A percentile compares a stretch with the other conserved stretches of the same genome.
These are phyloP conservation scores for Acrocyrtus sp. DNA, from an alignment of 2,888 invertebrate genomes.

Conservation along the genomic window DNA sequence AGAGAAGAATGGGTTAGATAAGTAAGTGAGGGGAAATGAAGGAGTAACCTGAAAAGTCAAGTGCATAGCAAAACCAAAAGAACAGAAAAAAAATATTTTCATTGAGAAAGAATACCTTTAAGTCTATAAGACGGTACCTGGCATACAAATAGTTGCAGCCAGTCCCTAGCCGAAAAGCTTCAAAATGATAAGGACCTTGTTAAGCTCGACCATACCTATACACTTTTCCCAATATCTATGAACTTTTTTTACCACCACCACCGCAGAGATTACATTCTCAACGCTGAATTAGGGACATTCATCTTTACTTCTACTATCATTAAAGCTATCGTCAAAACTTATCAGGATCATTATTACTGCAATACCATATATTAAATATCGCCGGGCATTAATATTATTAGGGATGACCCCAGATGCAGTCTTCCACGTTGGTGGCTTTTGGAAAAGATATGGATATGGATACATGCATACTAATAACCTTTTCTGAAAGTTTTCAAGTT, in stretches of 20 bases:
- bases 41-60: conserved; percentile 4
- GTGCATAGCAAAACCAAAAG: too few relatives aligned
- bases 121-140: background rate
- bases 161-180: background rate
- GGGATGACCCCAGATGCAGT: conserved; percentile 15
- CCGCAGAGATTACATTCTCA: background rate
- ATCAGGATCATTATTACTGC: conserved; percentile 14
- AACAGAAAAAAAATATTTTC: too few relatives aligned
- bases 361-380: conserved; percentile 1
- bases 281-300: background rate
- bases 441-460: background rate
- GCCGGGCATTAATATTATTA: conserved; percentile 19
- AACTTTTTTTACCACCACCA: background rate
- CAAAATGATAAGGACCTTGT: background rate
- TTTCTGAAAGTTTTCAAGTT: background rate
- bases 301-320: conserved; percentile 8
- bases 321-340: conserved; percentile 12
- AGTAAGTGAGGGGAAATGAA: background rate
- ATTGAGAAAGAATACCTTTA: background rate
- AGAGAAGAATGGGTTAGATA: conserved; percentile 2
- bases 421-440: conserved; percentile 30
- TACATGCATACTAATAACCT: background rate
- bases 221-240: too few relatives aligned
- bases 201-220: too few relatives aligned
- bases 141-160: too few relatives aligned